phyloP scores from a whole-genome alignment of 2,797 vertebrate species.

The Ctenochaetus hawaiiensis region DNA sequence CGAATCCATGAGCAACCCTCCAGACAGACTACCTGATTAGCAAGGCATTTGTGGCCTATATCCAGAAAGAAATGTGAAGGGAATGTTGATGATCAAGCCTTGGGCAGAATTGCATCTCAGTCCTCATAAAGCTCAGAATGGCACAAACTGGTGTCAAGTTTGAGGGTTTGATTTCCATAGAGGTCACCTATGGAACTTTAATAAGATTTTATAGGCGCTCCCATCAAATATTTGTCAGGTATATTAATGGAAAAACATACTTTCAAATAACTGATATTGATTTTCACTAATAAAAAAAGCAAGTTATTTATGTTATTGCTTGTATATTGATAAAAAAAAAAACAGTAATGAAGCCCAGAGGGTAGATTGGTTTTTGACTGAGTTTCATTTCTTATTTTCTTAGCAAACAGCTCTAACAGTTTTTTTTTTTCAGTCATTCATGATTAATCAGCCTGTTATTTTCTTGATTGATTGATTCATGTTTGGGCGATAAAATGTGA shows the following conservation, averaged over 20 bases:
- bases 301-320: background rate
- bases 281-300: conserved; percentile 8
- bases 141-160: conserved; percentile 40
- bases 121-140: conserved; percentile 29
- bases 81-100: conserved; percentile 70
- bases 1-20: conserved; percentile 63
- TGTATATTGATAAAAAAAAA: background rate
- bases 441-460: background rate
- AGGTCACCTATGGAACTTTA: conserved; percentile 14
- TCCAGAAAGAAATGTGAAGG: conserved; percentile 52
- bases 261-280: background rate
- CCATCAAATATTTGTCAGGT: background rate
- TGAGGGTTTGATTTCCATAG: conserved; percentile 18
- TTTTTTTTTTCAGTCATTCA: background rate
- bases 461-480: background rate
- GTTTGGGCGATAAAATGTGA: conserved; percentile 8
- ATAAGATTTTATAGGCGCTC: background rate
- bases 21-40: conserved; percentile 73
- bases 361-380: background rate
- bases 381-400: conserved; percentile 3
- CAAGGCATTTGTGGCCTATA: conserved; percentile 62
- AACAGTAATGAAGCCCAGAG: background rate
- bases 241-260: background rate
- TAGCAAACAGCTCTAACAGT: background rate
- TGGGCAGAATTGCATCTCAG: conserved; percentile 44